A percentile compares a stretch with the other conserved stretches of the same genome.
These are phyloP conservation scores for Allygus modestus DNA, from an alignment of 2,888 invertebrate species.

Conservation along the genomic window DNA sequence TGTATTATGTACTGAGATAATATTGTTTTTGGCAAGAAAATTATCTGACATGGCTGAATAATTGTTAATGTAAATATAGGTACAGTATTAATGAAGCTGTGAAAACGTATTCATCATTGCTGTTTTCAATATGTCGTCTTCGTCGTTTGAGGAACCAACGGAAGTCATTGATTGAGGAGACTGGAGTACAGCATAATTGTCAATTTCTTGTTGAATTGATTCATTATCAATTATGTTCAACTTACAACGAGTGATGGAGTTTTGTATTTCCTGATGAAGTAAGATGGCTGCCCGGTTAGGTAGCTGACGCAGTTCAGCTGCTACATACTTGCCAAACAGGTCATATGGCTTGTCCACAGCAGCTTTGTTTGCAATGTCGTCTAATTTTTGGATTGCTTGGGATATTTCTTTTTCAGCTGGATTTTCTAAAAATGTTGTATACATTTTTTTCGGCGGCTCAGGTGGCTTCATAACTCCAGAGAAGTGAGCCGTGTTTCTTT, in stretches of 20 bases:
- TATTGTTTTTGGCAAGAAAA: not conserved
- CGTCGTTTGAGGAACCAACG: slow-evolving; percentile 28
- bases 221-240: not conserved
- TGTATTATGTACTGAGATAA: not conserved
- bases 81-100: not conserved
- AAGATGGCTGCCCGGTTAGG: slow-evolving; percentile 68
- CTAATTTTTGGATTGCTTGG: slow-evolving; percentile 66
- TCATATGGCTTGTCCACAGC: slow-evolving; percentile 68
- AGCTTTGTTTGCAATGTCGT: slow-evolving; percentile 61
- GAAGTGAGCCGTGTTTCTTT: slow-evolving; percentile 6
- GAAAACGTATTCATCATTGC: slow-evolving; percentile 39
- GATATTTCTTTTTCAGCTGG: slow-evolving; percentile 64
- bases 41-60: not conserved
- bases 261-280: slow-evolving; percentile 68
- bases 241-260: slow-evolving; percentile 25
- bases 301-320: slow-evolving; percentile 67
- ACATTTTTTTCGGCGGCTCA: slow-evolving; percentile 63
- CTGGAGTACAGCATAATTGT: not conserved
- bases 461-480: slow-evolving; percentile 62
- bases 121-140: slow-evolving; percentile 50
- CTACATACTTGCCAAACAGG: slow-evolving; percentile 68
- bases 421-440: slow-evolving; percentile 64
- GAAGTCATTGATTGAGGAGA: slow-evolving; percentile 47
- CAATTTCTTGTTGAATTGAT: slow-evolving; percentile 21
- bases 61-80: not conserved